These are phyloP conservation scores for Scaptodrosophila lebanonensis DNA, from an alignment of 1,140 invertebrate genomes.

Conservation along the genomic window DNA sequence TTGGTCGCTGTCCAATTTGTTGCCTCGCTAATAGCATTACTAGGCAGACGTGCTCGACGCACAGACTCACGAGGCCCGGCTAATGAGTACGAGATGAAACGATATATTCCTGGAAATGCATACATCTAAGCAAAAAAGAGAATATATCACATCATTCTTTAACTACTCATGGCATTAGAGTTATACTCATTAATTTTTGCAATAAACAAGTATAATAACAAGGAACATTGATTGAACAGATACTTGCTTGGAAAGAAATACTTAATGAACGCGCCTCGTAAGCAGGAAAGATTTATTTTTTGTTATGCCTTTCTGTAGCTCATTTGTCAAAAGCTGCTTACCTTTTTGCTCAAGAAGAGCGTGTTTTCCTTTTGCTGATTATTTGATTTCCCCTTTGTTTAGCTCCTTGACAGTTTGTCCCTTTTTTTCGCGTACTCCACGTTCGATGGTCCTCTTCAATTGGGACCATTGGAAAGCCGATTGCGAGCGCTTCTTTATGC, in stretches of 20 bases:
- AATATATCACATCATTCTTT: too few relatives aligned
- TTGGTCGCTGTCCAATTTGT: background rate
- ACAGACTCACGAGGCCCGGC: too few relatives aligned
- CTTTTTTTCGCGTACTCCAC: background rate
- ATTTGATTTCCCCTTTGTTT: slow-evolving; percentile 25
- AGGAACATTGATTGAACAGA: too few relatives aligned
- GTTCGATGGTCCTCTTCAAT: slow-evolving; percentile 10
- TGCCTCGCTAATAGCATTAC: too few relatives aligned
- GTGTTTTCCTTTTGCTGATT: slow-evolving; percentile 22
- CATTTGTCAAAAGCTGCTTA: slow-evolving; percentile 57
- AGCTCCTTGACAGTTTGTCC: slow-evolving; percentile 39
- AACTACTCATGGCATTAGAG: too few relatives aligned
- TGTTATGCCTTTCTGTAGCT: slow-evolving; percentile 23
- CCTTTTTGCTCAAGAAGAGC: slow-evolving; percentile 23
- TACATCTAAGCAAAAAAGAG: too few relatives aligned
- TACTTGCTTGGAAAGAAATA: too few relatives aligned
- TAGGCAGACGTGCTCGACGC: too few relatives aligned
- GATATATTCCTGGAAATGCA: background rate
- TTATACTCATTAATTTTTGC: slow-evolving; percentile 16
- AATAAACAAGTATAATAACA: too few relatives aligned
- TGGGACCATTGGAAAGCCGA: slow-evolving; percentile 40
- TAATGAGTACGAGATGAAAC: too few relatives aligned
- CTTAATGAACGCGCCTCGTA: too few relatives aligned
- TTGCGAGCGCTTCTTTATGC: slow-evolving; percentile 33
- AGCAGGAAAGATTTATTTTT: too few relatives aligned